Base-by-base conservation (phyloP, 2,888 invertebrate species). In the Drosophila helvetica region DNA sequence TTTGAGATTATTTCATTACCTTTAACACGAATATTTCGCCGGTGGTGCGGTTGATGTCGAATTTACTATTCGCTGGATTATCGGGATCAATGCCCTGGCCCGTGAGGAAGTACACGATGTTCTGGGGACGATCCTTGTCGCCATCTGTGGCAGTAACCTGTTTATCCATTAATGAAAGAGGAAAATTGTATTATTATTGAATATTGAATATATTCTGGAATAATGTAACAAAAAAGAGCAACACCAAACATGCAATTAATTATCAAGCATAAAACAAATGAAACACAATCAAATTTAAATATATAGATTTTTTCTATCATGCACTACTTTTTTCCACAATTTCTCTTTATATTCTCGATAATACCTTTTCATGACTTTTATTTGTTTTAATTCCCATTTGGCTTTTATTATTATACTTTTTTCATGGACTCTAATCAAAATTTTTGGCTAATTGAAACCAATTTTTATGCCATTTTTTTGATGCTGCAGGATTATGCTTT, bases 61-160 rank as follows among this genome's bases (percentile, higher is more conserved):
- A 99, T 93, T 98, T 98, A 93, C 97, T 97, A 92, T 98, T 98
- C 75, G 96, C 96, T 54, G 97, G 97, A 93, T 98, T 98, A 92
- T 98, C 97, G 30, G 97, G 96, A 93, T 98, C 98, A 88, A 98
- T 98, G 73, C 98, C 98, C 92, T 98, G 98, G 15, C 98, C 98
- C 42, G 98, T 98, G 75, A 98, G 93, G 93, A 98, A 97, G 93
- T 98, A 99, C 42, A 98, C 98, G 91, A 99, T 98, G 92, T 97
- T 96, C 92, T 98, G 98, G 63, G 96, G 96, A 78, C 98, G 94
- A 92, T 98, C 98, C 91, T 97, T 96, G 93, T 99, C 98, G 56
- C 98, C 98, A 92, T 99, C 98, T 10, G 97, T 97, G 47, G 98
- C 99, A 67, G 96, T 96, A 78, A 99, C 98, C 98, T 99, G 93